These are phyloP conservation scores for Poeciliopsis paucimaculata DNA, from an alignment of 2,797 vertebrate genomes.

Conservation along the genomic window DNA sequence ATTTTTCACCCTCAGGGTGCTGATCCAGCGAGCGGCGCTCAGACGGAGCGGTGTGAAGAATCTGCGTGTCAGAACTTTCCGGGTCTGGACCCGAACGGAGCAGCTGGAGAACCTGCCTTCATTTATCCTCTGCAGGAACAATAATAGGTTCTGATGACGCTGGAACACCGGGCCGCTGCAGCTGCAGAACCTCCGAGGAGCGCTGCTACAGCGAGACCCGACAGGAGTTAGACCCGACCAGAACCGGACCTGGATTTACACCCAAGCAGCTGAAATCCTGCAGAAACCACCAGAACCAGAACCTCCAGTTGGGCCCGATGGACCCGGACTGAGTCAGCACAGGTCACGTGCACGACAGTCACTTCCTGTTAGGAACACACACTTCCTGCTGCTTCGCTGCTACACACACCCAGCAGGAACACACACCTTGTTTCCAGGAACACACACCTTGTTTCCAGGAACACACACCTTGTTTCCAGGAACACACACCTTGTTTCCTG, in stretches of 20 bases:
- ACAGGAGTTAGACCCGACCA: background rate
- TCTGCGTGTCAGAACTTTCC: constrained; percentile 28
- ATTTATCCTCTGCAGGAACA: background rate
- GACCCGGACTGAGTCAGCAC: constrained; percentile 16
- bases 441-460: too few species aligned
- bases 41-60: constrained; percentile 9
- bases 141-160: background rate
- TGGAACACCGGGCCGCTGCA: background rate
- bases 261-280: background rate
- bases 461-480: too few species aligned
- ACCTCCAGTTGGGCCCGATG: background rate
- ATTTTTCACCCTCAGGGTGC: constrained; percentile 24
- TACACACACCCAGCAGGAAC: background rate
- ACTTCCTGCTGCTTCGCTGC: constrained; percentile 19
- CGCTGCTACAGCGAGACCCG: background rate
- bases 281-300: background rate
- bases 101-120: background rate
- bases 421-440: too few species aligned
- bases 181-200: background rate
- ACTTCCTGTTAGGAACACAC: constrained; percentile 49
- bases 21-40: constrained; percentile 24
- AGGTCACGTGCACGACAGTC: constrained; percentile 42
- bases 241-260: too few species aligned
- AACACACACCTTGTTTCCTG: background rate
- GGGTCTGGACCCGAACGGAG: constrained; percentile 18